Evolutionary conservation across 2,888 invertebrate genomes (phyloP).

Genomic region (Conops quadrifasciatus): DNA sequence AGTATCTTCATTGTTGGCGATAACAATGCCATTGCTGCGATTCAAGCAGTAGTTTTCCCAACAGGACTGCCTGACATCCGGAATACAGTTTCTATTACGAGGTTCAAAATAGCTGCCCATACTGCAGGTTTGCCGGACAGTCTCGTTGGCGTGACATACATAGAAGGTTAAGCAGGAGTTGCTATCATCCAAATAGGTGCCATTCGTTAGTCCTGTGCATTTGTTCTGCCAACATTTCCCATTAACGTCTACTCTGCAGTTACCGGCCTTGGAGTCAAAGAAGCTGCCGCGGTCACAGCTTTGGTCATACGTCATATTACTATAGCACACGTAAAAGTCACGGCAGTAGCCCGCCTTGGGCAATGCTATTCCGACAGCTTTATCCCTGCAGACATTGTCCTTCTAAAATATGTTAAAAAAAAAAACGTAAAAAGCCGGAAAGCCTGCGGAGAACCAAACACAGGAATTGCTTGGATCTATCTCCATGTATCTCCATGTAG

Average conservation of each 20-base stretch:
- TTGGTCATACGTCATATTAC: conserved; percentile 51
- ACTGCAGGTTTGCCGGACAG: conserved; percentile 45
- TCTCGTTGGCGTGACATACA: conserved; percentile 43
- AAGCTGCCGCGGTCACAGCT: conserved; percentile 49
- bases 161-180: conserved; percentile 49
- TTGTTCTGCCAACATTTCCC: conserved; percentile 52
- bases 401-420: conserved; percentile 6
- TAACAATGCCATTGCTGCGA: conserved; percentile 38
- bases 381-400: conserved; percentile 46
- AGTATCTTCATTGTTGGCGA: conserved; percentile 42
- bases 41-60: conserved; percentile 46
- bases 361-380: conserved; percentile 49
- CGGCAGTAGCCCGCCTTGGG: conserved; percentile 48
- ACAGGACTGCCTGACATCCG: conserved; percentile 44
- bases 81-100: conserved; percentile 35
- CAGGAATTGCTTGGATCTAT: background rate
- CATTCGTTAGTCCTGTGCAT: conserved; percentile 46
- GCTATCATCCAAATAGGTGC: conserved; percentile 37
- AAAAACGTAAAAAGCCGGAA: background rate
- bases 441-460: background rate
- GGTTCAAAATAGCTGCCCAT: conserved; percentile 48
- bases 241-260: conserved; percentile 49
- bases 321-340: conserved; percentile 52
- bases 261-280: conserved; percentile 43
- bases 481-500: background rate